These are phyloP conservation scores for Esperia sulphurella DNA, from an alignment of 2,888 invertebrate genomes.

Conservation along the genomic window DNA sequence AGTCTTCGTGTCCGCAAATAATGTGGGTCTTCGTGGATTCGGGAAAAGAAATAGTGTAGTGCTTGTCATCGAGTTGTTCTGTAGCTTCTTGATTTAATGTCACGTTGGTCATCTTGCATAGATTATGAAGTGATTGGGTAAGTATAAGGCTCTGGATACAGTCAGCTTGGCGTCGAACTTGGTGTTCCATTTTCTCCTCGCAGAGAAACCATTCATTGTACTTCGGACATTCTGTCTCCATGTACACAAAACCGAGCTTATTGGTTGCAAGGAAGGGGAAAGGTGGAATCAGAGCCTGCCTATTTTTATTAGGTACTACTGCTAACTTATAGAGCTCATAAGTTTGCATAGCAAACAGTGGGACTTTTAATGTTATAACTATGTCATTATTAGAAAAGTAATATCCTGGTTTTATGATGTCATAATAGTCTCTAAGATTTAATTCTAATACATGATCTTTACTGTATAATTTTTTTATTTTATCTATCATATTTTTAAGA, in stretches of 20 bases:
- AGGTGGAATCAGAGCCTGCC: constrained; percentile 10
- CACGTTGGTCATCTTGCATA: constrained; percentile 19
- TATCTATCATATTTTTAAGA: constrained; percentile 10
- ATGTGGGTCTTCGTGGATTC: constrained; percentile 14
- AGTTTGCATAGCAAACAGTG: constrained; percentile 1
- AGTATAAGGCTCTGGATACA: constrained; percentile 19
- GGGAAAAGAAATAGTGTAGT: constrained; percentile 17
- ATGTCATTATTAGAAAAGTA: constrained; percentile 8
- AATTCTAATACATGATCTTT: constrained; percentile 14
- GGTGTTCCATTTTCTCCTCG: constrained; percentile 7
- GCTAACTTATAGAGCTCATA: constrained; percentile 9
- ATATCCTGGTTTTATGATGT: constrained; percentile 15
- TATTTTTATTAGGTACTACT: constrained; percentile 12
- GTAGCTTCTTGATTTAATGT: constrained; percentile 9
- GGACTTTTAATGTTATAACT: constrained; percentile 12
- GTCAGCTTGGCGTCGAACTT: constrained; percentile 8
- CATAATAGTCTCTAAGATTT: constrained; percentile 16
- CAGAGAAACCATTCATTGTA: constrained; percentile 13
- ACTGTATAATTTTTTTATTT: constrained; percentile 12
- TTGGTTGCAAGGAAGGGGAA: constrained; percentile 9
- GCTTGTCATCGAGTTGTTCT: constrained; percentile 20
- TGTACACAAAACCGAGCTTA: constrained; percentile 11
- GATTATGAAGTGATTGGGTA: constrained; percentile 10
- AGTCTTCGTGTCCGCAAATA: constrained; percentile 18
- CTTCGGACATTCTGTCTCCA: constrained; percentile 20